Evolutionary conservation across 2,888 invertebrate species (phyloP).

Genomic region (Nephrotoma appendiculata): DNA sequence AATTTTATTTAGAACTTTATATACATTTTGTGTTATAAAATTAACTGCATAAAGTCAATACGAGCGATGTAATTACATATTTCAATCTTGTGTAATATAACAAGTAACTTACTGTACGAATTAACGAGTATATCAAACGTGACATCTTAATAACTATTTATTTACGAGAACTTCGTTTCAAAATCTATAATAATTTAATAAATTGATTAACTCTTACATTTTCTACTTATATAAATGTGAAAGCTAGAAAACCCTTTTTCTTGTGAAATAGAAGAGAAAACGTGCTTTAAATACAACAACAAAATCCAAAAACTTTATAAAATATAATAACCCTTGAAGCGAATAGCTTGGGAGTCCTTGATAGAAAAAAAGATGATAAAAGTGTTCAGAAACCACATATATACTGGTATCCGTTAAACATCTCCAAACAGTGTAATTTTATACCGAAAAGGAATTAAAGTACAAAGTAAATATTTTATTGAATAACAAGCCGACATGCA

Average conservation of each 20-base stretch:
- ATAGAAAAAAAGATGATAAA: background rate
- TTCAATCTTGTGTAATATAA: background rate
- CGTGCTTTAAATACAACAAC: background rate
- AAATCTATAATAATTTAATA: background rate
- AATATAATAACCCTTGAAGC: background rate
- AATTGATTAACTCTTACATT: background rate
- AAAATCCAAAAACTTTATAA: too few relatives aligned
- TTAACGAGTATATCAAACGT: background rate
- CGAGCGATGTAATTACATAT: background rate
- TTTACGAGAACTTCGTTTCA: too few relatives aligned
- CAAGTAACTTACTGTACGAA: background rate
- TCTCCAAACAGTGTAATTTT: background rate
- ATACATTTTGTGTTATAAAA: background rate
- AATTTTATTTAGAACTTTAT: background rate
- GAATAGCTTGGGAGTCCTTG: background rate
- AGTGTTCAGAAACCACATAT: background rate
- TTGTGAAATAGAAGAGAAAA: background rate
- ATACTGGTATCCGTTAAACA: background rate
- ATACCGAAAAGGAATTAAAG: background rate
- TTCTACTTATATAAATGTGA: background rate
- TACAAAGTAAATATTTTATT: background rate
- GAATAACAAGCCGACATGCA: too few relatives aligned
- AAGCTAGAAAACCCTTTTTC: background rate
- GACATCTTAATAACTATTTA: background rate
- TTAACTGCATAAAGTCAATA: background rate